phyloP scores from a whole-genome alignment of 1,140 invertebrate species.

The Drosophila baimaii region DNA sequence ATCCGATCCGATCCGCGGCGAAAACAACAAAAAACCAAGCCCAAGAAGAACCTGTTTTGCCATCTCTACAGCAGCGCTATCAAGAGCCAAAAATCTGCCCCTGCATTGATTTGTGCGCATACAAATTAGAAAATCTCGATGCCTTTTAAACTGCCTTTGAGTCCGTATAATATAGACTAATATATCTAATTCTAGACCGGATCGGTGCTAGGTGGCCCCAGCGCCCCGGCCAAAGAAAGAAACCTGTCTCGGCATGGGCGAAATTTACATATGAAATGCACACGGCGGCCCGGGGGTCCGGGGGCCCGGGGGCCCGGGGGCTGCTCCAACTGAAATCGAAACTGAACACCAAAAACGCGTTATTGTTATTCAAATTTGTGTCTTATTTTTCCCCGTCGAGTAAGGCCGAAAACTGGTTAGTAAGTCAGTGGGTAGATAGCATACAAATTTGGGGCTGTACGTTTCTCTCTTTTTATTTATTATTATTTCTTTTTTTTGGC shows the following conservation, averaged over 20 bases:
- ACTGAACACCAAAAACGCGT: slow-evolving; percentile 72
- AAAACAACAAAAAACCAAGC: slow-evolving; percentile 8
- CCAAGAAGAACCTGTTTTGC: slow-evolving; percentile 40
- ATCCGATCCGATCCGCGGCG: background rate
- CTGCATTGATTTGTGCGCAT: slow-evolving; percentile 59
- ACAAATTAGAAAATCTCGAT: slow-evolving; percentile 60
- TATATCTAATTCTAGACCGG: slow-evolving; percentile 77
- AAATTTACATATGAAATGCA: slow-evolving; percentile 74
- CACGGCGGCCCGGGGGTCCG: slow-evolving; percentile 33
- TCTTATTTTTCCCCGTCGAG: slow-evolving; percentile 39
- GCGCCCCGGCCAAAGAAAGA: slow-evolving; percentile 17
- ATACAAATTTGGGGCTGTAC: slow-evolving; percentile 62
- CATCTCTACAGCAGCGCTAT: slow-evolving; percentile 21
- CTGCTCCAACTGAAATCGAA: slow-evolving; percentile 75
- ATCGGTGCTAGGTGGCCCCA: slow-evolving; percentile 29
- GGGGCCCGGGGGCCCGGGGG: slow-evolving; percentile 16
- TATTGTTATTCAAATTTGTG: slow-evolving; percentile 76
- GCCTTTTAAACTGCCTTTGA: slow-evolving; percentile 35
- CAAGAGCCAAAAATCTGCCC: slow-evolving; percentile 10
- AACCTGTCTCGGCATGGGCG: slow-evolving; percentile 63
- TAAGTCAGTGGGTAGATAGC: slow-evolving; percentile 79
- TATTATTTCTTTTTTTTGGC: slow-evolving; percentile 10
- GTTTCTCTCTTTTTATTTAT: slow-evolving; percentile 2
- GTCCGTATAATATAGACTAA: slow-evolving; percentile 50
- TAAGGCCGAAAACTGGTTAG: slow-evolving; percentile 76